Evolutionary conservation across 2,113 vertebrate species (phyloP), one percentile per base, ranked within the genome.

Genomic region (Misgurnus mizolepis): DNA sequence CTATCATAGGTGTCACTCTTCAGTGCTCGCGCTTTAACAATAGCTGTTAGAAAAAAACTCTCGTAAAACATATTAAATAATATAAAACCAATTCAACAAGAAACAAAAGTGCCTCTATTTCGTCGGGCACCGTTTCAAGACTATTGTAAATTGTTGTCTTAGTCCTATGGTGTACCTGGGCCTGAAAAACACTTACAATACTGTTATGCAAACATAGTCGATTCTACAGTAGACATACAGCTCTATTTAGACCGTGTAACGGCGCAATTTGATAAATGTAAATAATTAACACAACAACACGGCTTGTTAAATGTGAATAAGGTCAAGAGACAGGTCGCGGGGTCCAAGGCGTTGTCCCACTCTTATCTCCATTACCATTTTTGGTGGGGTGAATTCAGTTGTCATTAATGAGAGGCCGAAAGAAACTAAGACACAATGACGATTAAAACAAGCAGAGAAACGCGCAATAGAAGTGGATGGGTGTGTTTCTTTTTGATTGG

Each of bases 281-380:
- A 89, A 89, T 93, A 89, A 93, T 94, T 94, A 92, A 93, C 93
- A 93, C 91, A 93, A 94, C 91, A 93, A 94, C 88, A 87, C 89
- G 77, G 87, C 88, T 89, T 89, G 88, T 92, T 93, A 91, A 91
- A 94, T 92, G 85, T 94, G 89, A 94, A 95, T 93, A 90, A 87
- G 90, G 90, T 90, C 89, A 89, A 68, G 87, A 92, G 89, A 88
- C 91, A 91, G 89, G 91, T 92, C 90, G 87, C 82, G 87, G 74
- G 84, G 76, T 88, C 88, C 87, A 85, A 93, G 92, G 91, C 91
- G 91, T 93, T 92, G 92, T 83, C 88, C 83, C 87, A 76, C 82
- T 81, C 82, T 86, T 87, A 82, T 77, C 77, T 58, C 79, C 82
- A 93, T 94, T 95, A 93, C 84, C 91, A 93, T 94, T 92, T 94